Base-by-base conservation (phyloP, 1,140 invertebrate species). In the Leptonema lineaticorne region DNA sequence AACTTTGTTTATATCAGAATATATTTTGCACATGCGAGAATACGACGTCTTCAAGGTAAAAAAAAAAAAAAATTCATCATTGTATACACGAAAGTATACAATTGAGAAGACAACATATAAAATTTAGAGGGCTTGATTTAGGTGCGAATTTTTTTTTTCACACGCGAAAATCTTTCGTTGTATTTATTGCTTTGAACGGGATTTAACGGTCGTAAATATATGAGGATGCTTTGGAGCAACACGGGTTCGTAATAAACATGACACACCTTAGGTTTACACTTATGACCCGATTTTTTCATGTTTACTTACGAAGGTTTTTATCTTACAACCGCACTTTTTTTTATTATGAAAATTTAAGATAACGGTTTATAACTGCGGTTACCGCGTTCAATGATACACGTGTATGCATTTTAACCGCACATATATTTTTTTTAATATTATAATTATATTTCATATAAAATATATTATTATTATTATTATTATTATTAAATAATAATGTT, bases 201-300 rank as follows among this genome's bases (percentile, higher is more conserved):
- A 58, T 27, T 58, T 58, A 58, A 58, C 29, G 56, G 24, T 58
- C 56, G 56, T 58, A 58, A 58, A 58, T 58, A 58, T 58, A 58
- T n/a, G n/a, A 58, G 29, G 56, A 58, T 58, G 56, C 28, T 58
- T 58, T 30, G 29, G 56, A 58, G 24, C 56, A 58, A 27, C 56
- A 16, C 56, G 20, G 27, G n/a, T n/a, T 16, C 26, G 28, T 58
- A 58, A 28, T 58, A 27, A 30, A 58, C 28, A 58, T 58, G 56
- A 58, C 28, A 58, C 20, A 58, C 56, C 56, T 58, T 30, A 30
- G 20, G n/a, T 58, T 14, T 58, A 58, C 48, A 41, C 37, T 41
- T 41, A 41, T 41, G 48, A 53, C 48, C 48, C 26, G n/a, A 26
- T 58, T 28, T 58, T 27, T 16, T 11, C 37, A 16, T 11, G 37